Base-by-base conservation (phyloP, 2,797 vertebrate genomes). In the Brachyrhaphis roseni region DNA sequence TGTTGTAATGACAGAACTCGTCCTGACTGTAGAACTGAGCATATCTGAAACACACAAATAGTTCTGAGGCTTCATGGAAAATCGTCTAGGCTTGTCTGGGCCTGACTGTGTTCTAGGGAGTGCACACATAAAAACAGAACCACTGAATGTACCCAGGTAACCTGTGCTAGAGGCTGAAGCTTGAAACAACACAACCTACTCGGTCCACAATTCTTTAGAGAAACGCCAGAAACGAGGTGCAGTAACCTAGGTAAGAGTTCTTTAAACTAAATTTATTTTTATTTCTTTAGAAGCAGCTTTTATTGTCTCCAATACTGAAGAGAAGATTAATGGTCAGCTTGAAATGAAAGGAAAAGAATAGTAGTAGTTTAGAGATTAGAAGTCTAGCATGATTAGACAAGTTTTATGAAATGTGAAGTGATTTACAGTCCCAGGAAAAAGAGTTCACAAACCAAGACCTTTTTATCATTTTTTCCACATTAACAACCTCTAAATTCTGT, bases 1-100 rank as follows among this genome's bases (percentile, higher is more conserved):
- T 99, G 90, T 99, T 99, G 92, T 99, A 99, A 90, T 97, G 97
- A 86, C 97, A 98, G 92, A 99, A 99, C 55, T 98, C 97, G 51
- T 97, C 95, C 82, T 95, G 94, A 43, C 90, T 86, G 87, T 97
- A 98, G 95, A 99, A 99, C 84, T 99, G 98, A 16, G 97, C 96
- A 78, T 98, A 98, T 82, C 98, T 99, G 92, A 20, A 87, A 92
- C 34, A 77, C 23, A 13, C 6, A 18, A 11, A 62, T 1, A 0
- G 0, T 74, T 74, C 0, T 1, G 26, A 23, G 51, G 47, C 8
- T 51, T 23, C 18, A 51, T 26, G 20, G 7, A n/a, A 16, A 26
- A n/a, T 13, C 1, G 15, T 15, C 2, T 15, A 8, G n/a, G 43
- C 26, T 45, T 1, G 86, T 64, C n/a, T n/a, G 2, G 78, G 83